phyloP scores from a whole-genome alignment of 2,797 vertebrate genomes.

The Rhinichthys osculus region DNA sequence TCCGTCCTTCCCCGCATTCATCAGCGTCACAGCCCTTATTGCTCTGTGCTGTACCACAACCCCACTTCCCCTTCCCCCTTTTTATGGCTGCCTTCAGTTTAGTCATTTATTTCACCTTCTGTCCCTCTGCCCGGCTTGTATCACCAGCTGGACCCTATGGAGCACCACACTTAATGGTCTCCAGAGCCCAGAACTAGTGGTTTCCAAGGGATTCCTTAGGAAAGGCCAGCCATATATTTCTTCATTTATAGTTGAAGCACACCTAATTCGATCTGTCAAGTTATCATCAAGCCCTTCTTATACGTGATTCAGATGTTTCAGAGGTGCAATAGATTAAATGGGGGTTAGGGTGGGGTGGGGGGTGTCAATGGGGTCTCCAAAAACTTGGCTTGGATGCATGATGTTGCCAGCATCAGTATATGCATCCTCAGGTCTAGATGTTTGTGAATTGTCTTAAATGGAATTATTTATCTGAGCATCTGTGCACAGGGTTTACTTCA shows the following conservation, averaged over 20 bases:
- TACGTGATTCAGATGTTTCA: conserved; percentile 32
- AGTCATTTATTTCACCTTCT: conserved; percentile 81
- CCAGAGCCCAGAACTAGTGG: conserved; percentile 65
- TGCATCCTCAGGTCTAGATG: background rate
- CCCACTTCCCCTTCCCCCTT: conserved; percentile 70
- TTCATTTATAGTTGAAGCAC: conserved; percentile 37
- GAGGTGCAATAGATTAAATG: conserved; percentile 20
- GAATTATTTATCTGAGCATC: background rate
- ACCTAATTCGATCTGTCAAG: conserved; percentile 50
- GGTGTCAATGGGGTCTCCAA: background rate
- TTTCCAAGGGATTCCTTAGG: conserved; percentile 43
- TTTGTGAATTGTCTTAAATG: background rate
- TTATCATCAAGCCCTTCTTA: conserved; percentile 18
- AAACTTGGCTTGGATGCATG: background rate
- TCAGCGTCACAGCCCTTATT: conserved; percentile 85
- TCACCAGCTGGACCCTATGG: conserved; percentile 79
- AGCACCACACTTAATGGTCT: conserved; percentile 78
- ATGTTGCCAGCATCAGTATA: background rate
- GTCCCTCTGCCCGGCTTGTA: conserved; percentile 78
- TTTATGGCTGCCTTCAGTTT: conserved; percentile 81
- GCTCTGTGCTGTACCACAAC: conserved; percentile 77
- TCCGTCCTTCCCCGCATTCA: conserved; percentile 81
- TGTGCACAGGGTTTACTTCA: background rate
- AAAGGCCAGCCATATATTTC: conserved; percentile 41
- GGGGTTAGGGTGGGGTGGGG: background rate